A percentile compares a stretch with the other conserved stretches of the same genome.
phyloP scores from a whole-genome alignment of 2,888 invertebrate species.

The Nemotelus pantherinus region DNA sequence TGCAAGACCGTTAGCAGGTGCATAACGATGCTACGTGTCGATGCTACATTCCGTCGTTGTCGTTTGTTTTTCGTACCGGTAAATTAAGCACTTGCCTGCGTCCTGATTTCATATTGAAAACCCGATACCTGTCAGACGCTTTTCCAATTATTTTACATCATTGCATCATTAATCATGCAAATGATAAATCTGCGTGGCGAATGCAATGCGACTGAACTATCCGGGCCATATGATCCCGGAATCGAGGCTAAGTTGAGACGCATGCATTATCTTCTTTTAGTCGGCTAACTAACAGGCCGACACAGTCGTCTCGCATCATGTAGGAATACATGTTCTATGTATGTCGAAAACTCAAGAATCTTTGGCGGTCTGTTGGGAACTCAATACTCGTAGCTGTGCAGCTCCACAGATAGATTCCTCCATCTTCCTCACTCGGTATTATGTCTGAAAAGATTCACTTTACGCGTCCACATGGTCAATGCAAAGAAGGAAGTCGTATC shows the following conservation, averaged over 20 bases:
- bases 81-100: conserved; percentile 1
- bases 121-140: conserved; percentile 46
- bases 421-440: neutral
- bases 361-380: neutral
- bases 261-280: neutral
- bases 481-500: neutral
- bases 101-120: conserved; percentile 36
- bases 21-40: neutral
- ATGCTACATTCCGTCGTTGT: neutral
- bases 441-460: too few relatives aligned
- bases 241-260: conserved; percentile 18
- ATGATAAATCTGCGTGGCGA: conserved; percentile 57
- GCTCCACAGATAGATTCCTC: neutral
- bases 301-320: conserved; percentile 26
- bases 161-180: conserved; percentile 60
- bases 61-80: neutral
- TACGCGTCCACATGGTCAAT: too few relatives aligned
- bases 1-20: neutral
- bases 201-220: neutral
- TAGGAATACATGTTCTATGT: too few relatives aligned
- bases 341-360: conserved; percentile 16
- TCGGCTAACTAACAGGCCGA: neutral
- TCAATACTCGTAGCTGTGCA: neutral
- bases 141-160: conserved; percentile 60
- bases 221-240: neutral